These are phyloP conservation scores for Takifugu bimaculatus DNA, from an alignment of 2,113 vertebrate genomes.

Conservation along the genomic window DNA sequence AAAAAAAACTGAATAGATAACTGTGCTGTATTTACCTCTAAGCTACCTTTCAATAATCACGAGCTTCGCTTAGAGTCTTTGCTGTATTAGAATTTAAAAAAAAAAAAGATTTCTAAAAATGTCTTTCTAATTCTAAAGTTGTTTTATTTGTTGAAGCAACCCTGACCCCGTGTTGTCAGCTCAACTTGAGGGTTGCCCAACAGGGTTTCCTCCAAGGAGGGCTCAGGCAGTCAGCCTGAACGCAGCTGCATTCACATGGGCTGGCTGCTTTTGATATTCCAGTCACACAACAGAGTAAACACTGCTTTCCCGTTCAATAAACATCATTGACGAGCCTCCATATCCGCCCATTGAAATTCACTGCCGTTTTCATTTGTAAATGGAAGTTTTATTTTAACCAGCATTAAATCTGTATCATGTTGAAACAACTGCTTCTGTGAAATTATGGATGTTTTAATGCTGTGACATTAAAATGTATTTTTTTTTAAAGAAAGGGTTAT, in stretches of 20 bases:
- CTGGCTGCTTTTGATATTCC: slow-evolving; percentile 66
- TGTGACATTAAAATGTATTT: slow-evolving; percentile 41
- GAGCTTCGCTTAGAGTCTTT: neutral
- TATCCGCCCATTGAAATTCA: slow-evolving; percentile 31
- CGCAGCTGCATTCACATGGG: slow-evolving; percentile 62
- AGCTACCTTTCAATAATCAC: slow-evolving; percentile 34
- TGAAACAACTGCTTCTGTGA: neutral
- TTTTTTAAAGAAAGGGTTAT: slow-evolving; percentile 3
- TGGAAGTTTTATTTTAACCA: neutral
- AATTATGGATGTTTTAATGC: neutral
- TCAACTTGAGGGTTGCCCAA: slow-evolving; percentile 52
- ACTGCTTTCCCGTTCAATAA: slow-evolving; percentile 68
- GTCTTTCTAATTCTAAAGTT: neutral
- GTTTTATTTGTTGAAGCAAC: neutral
- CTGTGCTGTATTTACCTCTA: slow-evolving; percentile 31
- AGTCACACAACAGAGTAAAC: slow-evolving; percentile 69
- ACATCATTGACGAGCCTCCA: slow-evolving; percentile 59
- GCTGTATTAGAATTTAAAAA: neutral
- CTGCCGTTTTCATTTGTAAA: neutral
- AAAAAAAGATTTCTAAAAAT: neutral
- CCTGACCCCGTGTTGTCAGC: slow-evolving; percentile 14
- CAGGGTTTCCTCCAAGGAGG: slow-evolving; percentile 49
- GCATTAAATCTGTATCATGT: neutral
- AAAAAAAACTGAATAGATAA: neutral
- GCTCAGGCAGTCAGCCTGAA: slow-evolving; percentile 57